These are phyloP conservation scores for Trididemnum miniatum DNA, from an alignment of 23 tunicate genomes.

Conservation along the genomic window DNA sequence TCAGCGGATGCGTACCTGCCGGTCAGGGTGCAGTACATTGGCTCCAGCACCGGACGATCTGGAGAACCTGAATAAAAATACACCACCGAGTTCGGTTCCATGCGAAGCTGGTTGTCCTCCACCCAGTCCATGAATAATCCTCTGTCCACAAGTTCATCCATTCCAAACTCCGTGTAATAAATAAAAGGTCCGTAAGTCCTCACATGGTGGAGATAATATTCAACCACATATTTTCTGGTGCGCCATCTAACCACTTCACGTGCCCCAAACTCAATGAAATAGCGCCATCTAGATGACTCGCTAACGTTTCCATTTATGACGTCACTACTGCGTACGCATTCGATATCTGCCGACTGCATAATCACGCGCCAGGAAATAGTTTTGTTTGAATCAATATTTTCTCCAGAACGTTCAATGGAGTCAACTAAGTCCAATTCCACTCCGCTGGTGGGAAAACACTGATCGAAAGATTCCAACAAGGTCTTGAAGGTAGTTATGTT, in stretches of 20 bases:
- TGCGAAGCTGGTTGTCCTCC: slow-evolving; percentile 27
- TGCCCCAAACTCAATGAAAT: slow-evolving; percentile 7
- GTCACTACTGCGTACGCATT: neutral
- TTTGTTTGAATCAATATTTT: neutral
- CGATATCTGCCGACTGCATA: neutral
- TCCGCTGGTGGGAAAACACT: neutral
- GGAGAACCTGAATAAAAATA: slow-evolving; percentile 60
- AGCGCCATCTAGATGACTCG: neutral
- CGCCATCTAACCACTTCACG: slow-evolving; percentile 7
- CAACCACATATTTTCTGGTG: neutral
- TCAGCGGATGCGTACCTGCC: slow-evolving; percentile 56
- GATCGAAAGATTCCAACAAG: neutral
- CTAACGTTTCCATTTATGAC: slow-evolving; percentile 1
- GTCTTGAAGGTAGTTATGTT: neutral
- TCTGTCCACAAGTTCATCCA: neutral
- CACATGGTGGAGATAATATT: neutral
- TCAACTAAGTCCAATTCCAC: neutral
- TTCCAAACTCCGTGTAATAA: slow-evolving; percentile 16
- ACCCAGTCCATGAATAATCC: slow-evolving; percentile 35
- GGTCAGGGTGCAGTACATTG: slow-evolving; percentile 64
- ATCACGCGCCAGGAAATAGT: neutral
- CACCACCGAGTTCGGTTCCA: slow-evolving; percentile 47
- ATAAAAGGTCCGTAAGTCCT: neutral
- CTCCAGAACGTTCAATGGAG: neutral
- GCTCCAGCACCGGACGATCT: slow-evolving; percentile 65